These are phyloP conservation scores for Cirrhinus mrigala DNA, from an alignment of 2,797 vertebrate genomes.

Conservation along the genomic window DNA sequence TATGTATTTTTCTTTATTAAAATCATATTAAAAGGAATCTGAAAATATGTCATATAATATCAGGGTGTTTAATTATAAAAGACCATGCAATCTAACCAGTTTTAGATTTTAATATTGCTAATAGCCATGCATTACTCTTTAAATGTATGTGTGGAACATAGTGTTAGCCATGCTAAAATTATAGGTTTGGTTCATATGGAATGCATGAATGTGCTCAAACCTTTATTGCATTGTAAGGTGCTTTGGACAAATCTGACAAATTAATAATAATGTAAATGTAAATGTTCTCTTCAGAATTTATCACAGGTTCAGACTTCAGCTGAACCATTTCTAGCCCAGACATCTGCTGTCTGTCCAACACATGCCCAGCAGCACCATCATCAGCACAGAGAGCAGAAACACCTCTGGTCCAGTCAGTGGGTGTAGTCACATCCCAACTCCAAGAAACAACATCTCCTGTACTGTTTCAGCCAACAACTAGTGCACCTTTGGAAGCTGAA, in stretches of 20 bases:
- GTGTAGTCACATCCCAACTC: slow-evolving; percentile 4
- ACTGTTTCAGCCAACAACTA: neutral
- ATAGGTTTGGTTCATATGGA: neutral
- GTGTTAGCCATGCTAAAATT: neutral
- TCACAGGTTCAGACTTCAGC: neutral
- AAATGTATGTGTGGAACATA: neutral
- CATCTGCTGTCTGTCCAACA: neutral
- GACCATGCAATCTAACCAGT: too few relatives aligned
- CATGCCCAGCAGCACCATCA: neutral
- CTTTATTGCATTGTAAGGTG: neutral
- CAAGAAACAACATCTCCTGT: slow-evolving; percentile 2
- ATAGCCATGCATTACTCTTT: neutral
- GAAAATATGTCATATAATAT: too few relatives aligned
- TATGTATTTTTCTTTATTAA: neutral
- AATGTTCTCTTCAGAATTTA: neutral
- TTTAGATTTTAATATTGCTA: too few relatives aligned
- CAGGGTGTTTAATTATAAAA: too few relatives aligned
- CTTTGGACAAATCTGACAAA: neutral
- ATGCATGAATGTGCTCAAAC: neutral
- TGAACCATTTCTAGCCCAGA: neutral
- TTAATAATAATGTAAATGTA: neutral
- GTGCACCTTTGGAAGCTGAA: neutral
- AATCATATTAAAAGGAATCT: neutral
- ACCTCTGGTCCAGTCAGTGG: neutral
- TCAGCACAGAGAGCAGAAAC: slow-evolving; percentile 11